A percentile compares a stretch with the other conserved stretches of the same genome.
Conservation (phyloP, 2,888 invertebrate genomes). For the Noctua fimbriata region DNA sequence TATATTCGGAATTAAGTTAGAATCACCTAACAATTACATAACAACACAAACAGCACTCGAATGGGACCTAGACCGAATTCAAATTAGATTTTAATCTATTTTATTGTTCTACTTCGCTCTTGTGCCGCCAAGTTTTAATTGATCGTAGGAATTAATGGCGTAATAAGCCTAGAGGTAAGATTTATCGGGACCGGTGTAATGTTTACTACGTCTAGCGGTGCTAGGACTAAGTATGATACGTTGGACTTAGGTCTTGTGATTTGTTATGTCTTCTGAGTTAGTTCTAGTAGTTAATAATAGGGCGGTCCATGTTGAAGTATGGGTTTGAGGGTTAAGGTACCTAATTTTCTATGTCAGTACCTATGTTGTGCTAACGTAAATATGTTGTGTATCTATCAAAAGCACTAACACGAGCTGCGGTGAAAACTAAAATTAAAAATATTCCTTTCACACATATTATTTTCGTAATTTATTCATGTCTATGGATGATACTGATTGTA, state of each 20-base stretch:
- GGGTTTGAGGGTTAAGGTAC: not conserved
- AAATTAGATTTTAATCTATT: slow-evolving; percentile 73
- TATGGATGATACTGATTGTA: too few relatives aligned
- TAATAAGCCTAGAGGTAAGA: slow-evolving; percentile 57
- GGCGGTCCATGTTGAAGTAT: slow-evolving; percentile 21
- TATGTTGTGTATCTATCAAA: not conserved
- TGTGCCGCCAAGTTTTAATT: slow-evolving; percentile 68
- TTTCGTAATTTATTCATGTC: too few relatives aligned
- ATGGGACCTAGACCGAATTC: slow-evolving; percentile 40
- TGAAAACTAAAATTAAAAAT: too few relatives aligned
- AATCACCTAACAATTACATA: slow-evolving; percentile 38
- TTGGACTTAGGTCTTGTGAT: slow-evolving; percentile 42
- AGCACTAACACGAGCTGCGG: too few relatives aligned
- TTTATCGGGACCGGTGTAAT: slow-evolving; percentile 51
- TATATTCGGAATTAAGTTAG: slow-evolving; percentile 12
- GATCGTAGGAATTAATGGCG: slow-evolving; percentile 64
- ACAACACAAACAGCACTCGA: slow-evolving; percentile 20
- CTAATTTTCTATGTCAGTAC: not conserved
- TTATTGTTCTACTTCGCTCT: slow-evolving; percentile 64
- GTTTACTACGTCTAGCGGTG: slow-evolving; percentile 24
- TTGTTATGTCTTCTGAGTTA: slow-evolving; percentile 40
- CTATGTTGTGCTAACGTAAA: not conserved
- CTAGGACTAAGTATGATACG: slow-evolving; percentile 33
- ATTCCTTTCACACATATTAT: too few relatives aligned
- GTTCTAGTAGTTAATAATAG: slow-evolving; percentile 9